phyloP scores from a whole-genome alignment of 1,140 invertebrate genomes.

The Eubasilissa regina region DNA sequence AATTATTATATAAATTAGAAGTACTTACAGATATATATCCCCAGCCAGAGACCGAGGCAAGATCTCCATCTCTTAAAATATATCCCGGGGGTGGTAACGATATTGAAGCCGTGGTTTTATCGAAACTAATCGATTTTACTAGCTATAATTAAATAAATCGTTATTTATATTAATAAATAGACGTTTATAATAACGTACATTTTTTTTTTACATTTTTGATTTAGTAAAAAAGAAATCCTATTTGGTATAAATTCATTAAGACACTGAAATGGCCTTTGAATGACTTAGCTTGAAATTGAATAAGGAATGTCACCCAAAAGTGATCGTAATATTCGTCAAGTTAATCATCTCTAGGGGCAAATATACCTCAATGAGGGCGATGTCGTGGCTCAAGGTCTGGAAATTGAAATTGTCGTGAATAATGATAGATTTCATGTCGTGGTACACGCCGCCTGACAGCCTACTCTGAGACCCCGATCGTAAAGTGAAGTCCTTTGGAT shows the following conservation, averaged over 20 bases:
- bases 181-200: no score
- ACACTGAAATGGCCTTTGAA: no score
- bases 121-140: slow-evolving; percentile 29
- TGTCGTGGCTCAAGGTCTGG: slow-evolving; percentile 69
- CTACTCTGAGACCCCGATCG: slow-evolving; percentile 62
- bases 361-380: slow-evolving; percentile 69
- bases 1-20: background rate
- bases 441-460: slow-evolving; percentile 62
- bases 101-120: slow-evolving; percentile 29
- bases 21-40: slow-evolving; percentile 29
- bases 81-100: slow-evolving; percentile 19
- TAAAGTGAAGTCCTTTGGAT: slow-evolving; percentile 50
- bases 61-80: slow-evolving; percentile 17
- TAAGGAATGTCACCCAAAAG: background rate
- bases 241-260: no score
- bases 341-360: background rate
- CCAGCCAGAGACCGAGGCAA: slow-evolving; percentile 43
- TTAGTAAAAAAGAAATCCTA: no score
- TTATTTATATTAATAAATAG: no score
- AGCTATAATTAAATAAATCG: slow-evolving; percentile 28
- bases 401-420: slow-evolving; percentile 66
- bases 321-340: background rate
- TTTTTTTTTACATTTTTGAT: no score
- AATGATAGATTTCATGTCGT: slow-evolving; percentile 62
- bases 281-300: no score